Percentiles rank a stretch among this genome's conserved stretches.
Evolutionary conservation across 2,797 vertebrate species (phyloP).

Genomic region (Adrianichthys oophorus): DNA sequence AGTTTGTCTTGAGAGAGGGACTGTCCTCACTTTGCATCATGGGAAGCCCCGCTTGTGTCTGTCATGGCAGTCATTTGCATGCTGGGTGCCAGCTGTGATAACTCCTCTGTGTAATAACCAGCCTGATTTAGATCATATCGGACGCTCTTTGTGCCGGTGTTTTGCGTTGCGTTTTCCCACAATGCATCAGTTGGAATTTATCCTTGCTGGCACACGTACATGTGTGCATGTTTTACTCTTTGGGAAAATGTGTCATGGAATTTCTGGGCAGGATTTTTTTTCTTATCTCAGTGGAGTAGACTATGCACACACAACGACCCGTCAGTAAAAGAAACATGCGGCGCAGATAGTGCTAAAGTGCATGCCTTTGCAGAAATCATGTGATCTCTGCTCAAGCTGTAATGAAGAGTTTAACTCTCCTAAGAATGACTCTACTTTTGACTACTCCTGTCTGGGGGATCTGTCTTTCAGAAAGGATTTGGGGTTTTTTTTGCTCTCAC

Average conservation of each 20-base stretch:
- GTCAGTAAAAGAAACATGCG: slow-evolving; percentile 50
- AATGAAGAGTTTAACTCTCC: slow-evolving; percentile 7
- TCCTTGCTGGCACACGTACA: slow-evolving; percentile 23
- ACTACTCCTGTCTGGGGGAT: slow-evolving; percentile 24
- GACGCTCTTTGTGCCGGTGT: slow-evolving; percentile 11
- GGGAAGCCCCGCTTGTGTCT: slow-evolving; percentile 53
- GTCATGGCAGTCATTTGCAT: slow-evolving; percentile 48
- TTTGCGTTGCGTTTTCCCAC: slow-evolving; percentile 38
- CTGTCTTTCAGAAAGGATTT: slow-evolving; percentile 34
- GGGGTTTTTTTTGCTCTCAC: slow-evolving; percentile 25
- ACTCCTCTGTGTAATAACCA: slow-evolving; percentile 16
- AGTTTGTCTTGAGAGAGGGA: slow-evolving; percentile 29
- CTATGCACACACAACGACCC: slow-evolving; percentile 57
- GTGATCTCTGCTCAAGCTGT: slow-evolving; percentile 16
- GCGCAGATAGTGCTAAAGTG: slow-evolving; percentile 45
- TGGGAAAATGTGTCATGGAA: slow-evolving; percentile 75
- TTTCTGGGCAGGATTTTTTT: slow-evolving; percentile 74
- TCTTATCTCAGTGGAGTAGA: slow-evolving; percentile 53
- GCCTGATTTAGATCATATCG: slow-evolving; percentile 17
- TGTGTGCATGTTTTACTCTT: slow-evolving; percentile 48
- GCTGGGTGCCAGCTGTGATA: slow-evolving; percentile 14
- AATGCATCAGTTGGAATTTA: slow-evolving; percentile 47
- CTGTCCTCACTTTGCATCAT: slow-evolving; percentile 60
- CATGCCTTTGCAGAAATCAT: slow-evolving; percentile 22
- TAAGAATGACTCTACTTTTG: slow-evolving; percentile 20